phyloP scores from a whole-genome alignment of 2,888 invertebrate genomes.

The Dione vanillae region DNA sequence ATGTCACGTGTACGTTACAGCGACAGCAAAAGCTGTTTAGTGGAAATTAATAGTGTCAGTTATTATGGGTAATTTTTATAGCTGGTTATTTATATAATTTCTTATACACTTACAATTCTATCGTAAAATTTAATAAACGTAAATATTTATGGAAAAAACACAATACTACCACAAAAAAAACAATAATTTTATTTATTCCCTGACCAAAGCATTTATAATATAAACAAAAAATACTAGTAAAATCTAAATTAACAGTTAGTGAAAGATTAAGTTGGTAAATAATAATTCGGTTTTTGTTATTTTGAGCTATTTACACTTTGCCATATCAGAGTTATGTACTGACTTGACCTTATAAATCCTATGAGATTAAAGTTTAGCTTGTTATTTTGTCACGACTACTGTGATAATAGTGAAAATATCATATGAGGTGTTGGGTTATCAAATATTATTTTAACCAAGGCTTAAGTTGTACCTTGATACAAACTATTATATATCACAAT shows the following conservation, averaged over 20 bases:
- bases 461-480: neutral
- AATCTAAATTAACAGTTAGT: no score
- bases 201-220: no score
- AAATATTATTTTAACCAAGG: conserved; percentile 10
- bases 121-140: no score
- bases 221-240: no score
- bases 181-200: no score
- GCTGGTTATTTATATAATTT: no score
- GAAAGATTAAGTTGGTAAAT: neutral
- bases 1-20: conserved; percentile 19
- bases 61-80: no score
- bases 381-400: conserved; percentile 50
- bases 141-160: no score
- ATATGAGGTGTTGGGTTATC: conserved; percentile 13
- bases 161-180: no score
- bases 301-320: neutral
- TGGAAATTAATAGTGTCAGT: conserved; percentile 3
- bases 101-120: no score
- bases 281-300: neutral
- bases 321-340: conserved; percentile 16
- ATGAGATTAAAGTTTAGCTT: conserved; percentile 48
- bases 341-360: conserved; percentile 43
- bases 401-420: conserved; percentile 37
- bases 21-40: neutral
- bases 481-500: no score